These are phyloP conservation scores for Centropristis striata DNA, from an alignment of 2,113 vertebrate species.

Conservation along the genomic window DNA sequence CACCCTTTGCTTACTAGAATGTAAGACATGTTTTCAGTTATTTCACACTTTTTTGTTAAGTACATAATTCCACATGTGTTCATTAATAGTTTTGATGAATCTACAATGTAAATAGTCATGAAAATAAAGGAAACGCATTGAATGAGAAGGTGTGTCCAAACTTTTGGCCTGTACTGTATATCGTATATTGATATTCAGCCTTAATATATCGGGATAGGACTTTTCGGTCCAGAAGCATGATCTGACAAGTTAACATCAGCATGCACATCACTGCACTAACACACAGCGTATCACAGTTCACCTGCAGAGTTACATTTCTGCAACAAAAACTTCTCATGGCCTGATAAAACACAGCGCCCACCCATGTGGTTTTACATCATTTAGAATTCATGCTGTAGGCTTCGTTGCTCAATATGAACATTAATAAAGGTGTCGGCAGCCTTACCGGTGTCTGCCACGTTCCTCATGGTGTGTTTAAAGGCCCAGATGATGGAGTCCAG, in stretches of 20 bases:
- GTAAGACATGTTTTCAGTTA: too few species aligned
- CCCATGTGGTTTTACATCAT: background rate
- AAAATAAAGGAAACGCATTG: too few species aligned
- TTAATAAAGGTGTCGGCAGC: background rate
- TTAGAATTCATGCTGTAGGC: background rate
- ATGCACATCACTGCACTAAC: background rate
- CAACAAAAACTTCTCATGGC: background rate
- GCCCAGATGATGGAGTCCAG: constrained; percentile 99
- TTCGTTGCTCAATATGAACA: constrained; percentile 1
- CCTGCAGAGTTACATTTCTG: constrained; percentile 7
- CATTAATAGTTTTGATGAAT: too few species aligned
- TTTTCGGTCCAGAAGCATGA: too few species aligned
- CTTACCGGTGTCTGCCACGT: constrained; percentile 98
- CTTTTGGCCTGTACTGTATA: too few species aligned
- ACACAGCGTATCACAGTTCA: background rate
- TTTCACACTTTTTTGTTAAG: too few species aligned
- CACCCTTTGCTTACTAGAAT: too few species aligned
- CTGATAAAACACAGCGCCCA: background rate
- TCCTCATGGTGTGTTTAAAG: constrained; percentile 99
- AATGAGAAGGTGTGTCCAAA: too few species aligned
- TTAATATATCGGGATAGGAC: too few species aligned
- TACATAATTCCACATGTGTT: too few species aligned
- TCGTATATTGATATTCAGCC: too few species aligned
- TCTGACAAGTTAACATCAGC: background rate
- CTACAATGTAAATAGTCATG: too few species aligned